Percentiles rank a stretch among this genome's conserved stretches.
Conservation (phyloP, 2,888 invertebrate genomes). For the Eupeodes latifasciatus region DNA sequence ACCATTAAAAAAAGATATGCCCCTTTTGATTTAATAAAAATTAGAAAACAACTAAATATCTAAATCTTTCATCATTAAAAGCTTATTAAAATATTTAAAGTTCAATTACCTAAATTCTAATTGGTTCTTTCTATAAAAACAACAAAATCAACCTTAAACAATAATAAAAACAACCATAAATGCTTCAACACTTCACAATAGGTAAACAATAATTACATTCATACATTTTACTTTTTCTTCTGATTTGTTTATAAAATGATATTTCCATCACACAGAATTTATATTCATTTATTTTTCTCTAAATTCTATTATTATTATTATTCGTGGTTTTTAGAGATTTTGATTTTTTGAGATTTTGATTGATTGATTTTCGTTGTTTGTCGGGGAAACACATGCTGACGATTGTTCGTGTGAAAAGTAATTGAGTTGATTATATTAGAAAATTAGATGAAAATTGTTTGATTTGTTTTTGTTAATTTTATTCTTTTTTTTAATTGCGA, state of each 20-base stretch:
- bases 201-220: constrained; percentile 23
- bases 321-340: background rate
- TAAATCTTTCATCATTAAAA: constrained; percentile 34
- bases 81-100: constrained; percentile 18
- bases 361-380: background rate
- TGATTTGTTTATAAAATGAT: background rate
- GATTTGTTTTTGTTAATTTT: no score
- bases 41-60: background rate
- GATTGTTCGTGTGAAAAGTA: background rate
- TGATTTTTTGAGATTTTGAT: constrained; percentile 4
- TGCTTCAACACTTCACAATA: constrained; percentile 41
- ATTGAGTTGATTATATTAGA: background rate
- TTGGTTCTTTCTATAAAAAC: constrained; percentile 44
- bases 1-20: no score
- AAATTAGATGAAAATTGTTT: background rate
- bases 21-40: background rate
- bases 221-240: background rate
- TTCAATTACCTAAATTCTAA: constrained; percentile 8
- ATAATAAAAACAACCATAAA: constrained; percentile 50
- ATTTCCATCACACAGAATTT: background rate
- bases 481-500: no score
- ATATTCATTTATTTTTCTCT: background rate
- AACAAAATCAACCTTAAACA: constrained; percentile 24
- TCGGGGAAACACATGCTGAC: background rate
- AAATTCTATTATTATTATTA: background rate